Evolutionary conservation across 2,113 vertebrate species (phyloP).

Genomic region (Rana temporaria): DNA sequence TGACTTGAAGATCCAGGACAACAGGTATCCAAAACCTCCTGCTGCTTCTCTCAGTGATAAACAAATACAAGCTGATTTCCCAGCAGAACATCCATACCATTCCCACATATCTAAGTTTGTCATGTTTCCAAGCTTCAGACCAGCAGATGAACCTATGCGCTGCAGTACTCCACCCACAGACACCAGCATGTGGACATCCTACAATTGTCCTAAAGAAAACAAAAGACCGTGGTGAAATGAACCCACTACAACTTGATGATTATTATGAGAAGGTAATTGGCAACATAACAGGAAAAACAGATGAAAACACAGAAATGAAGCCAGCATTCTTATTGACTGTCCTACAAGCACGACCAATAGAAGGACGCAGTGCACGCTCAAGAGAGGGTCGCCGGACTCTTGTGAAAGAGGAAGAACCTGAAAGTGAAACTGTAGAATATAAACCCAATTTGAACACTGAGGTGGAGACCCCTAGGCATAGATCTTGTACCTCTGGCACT

Average conservation of each 20-base stretch:
- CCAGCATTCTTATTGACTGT: conserved; percentile 67
- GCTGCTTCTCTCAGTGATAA: too few species aligned
- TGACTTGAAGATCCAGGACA: too few species aligned
- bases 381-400: conserved; percentile 57
- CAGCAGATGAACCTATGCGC: conserved; percentile 64
- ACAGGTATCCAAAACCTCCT: too few species aligned
- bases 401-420: not conserved
- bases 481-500: not conserved
- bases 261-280: too few species aligned
- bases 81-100: conserved; percentile 75
- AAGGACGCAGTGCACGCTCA: conserved; percentile 64
- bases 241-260: too few species aligned
- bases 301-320: too few species aligned
- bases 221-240: too few species aligned
- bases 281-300: too few species aligned
- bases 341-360: conserved; percentile 65
- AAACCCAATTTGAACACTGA: not conserved
- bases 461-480: too few species aligned
- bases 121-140: conserved; percentile 73
- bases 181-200: conserved; percentile 66
- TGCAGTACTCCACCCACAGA: conserved; percentile 61
- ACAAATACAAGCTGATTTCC: conserved; percentile 64
- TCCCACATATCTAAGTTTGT: conserved; percentile 76
- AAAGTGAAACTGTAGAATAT: not conserved
- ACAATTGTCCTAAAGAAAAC: conserved; percentile 70